Base-by-base conservation (phyloP, 2,888 invertebrate genomes). In the Agonopterix arenella region DNA sequence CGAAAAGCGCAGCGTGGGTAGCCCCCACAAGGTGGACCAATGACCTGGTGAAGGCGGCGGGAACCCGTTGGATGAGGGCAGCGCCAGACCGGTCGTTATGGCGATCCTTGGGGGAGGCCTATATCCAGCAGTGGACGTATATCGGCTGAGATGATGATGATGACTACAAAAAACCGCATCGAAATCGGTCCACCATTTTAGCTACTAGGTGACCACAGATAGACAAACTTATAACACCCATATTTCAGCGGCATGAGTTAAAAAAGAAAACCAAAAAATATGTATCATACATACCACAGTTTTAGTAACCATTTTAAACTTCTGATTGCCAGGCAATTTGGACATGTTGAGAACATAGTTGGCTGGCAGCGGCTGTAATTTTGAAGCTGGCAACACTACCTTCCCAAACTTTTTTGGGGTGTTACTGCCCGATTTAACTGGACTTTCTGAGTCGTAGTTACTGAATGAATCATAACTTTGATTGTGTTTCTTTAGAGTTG, bases 361-460 rank as follows among this genome's bases (percentile, higher is more conserved):
- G 0, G 85, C 68, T 0, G 89, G 84, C 38, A 89, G 46, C 0
- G 89, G 84, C 11, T 80, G 78, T 8, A 89, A 52, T 52, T 88
- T 88, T 0, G 86, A 84, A 0, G 83, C 83, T n/a, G 86, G 81
- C 49, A 88, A 57, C 40, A 86, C 80, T 2, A 82, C 4, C 13
- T 68, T 75, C 44, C 70, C 77, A 0, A 50, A 16, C 18, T 36
- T 52, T 8, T 9, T 9, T n/a, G 37, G 38, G 10, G 44, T 38
- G 18, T 28, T 45, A 11, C 2, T n/a, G 2, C 38, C 50, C 50
- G 10, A 42, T 41, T 11, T 56, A 2, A 36, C 36, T 3, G 47
- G 43, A 10, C 36, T 47, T 8, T n/a, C 5, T 7, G 8, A 36
- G 3, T 10, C 11, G 4, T 3, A 61, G 46, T 43, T 43, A 28